Evolutionary conservation across 2,888 invertebrate genomes (phyloP).

Genomic region (Catocala sponsa): DNA sequence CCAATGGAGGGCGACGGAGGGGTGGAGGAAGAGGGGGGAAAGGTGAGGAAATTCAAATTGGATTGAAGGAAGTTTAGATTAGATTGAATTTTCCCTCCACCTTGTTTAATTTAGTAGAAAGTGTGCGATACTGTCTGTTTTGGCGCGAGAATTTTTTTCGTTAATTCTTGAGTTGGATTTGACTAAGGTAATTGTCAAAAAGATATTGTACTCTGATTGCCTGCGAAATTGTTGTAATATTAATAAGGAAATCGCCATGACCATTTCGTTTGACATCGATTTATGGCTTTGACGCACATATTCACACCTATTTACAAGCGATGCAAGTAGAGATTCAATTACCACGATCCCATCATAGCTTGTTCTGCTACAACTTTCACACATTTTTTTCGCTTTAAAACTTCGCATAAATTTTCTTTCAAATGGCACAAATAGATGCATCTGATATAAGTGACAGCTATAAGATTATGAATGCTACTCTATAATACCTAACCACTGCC

Average conservation of each 20-base stretch:
- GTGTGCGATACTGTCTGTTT: slow-evolving; percentile 53
- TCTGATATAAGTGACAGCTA: no score
- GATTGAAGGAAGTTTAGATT: slow-evolving; percentile 86
- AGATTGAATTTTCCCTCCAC: slow-evolving; percentile 84
- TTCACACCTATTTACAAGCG: no score
- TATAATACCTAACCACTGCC: no score
- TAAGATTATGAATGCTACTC: no score
- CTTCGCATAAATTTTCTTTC: no score
- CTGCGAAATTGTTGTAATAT: neutral
- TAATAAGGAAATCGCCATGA: neutral
- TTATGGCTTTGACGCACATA: no score
- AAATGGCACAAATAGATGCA: no score
- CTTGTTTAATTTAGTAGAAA: slow-evolving; percentile 83
- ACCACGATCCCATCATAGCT: no score
- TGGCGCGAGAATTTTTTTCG: slow-evolving; percentile 25
- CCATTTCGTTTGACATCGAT: no score
- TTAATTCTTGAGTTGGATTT: slow-evolving; percentile 21
- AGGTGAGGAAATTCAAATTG: slow-evolving; percentile 81
- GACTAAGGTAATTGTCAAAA: slow-evolving; percentile 24
- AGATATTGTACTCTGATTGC: slow-evolving; percentile 3
- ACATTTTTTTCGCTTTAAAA: no score
- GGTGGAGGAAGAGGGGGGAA: slow-evolving; percentile 37
- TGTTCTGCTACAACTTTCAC: no score
- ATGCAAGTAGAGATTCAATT: no score
- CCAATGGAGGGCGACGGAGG: slow-evolving; percentile 45